These are phyloP conservation scores for Eucera pruinosa DNA, from an alignment of 2,888 invertebrate genomes.

Conservation along the genomic window DNA sequence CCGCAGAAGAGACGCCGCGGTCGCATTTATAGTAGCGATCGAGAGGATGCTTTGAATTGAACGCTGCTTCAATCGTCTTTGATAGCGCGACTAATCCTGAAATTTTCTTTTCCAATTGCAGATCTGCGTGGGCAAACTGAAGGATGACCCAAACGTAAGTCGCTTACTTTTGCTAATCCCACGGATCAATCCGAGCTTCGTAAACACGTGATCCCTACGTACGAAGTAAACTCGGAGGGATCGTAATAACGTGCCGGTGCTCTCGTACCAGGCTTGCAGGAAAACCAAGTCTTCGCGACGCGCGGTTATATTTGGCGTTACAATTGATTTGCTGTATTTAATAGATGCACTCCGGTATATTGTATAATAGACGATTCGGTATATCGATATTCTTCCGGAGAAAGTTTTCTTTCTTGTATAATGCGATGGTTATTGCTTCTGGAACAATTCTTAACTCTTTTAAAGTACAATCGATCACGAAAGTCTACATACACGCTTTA, in stretches of 20 bases:
- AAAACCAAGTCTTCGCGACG: slow-evolving; percentile 21
- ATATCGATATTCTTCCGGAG: background rate
- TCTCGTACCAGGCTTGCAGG: slow-evolving; percentile 9
- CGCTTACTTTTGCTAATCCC: slow-evolving; percentile 1
- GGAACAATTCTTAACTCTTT: background rate
- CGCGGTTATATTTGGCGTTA: slow-evolving; percentile 43
- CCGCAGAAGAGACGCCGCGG: slow-evolving; percentile 3
- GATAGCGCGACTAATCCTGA: background rate
- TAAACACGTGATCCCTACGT: background rate
- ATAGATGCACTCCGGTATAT: no score
- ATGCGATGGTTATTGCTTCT: background rate
- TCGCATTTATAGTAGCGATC: background rate
- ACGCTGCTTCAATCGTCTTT: background rate
- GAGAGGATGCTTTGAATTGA: slow-evolving; percentile 7
- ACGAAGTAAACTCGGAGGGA: background rate
- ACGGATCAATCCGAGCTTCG: background rate
- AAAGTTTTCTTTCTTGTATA: slow-evolving; percentile 3
- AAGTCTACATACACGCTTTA: no score
- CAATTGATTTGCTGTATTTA: slow-evolving; percentile 46
- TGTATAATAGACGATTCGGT: no score
- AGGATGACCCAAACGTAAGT: slow-evolving; percentile 86
- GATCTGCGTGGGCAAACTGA: slow-evolving; percentile 86
- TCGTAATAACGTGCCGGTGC: slow-evolving; percentile 4
- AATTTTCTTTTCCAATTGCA: slow-evolving; percentile 76
- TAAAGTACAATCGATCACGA: no score